Percentiles rank a stretch among this genome's conserved stretches.
These are phyloP conservation scores for Phymatocera aterrima DNA, from an alignment of 2,888 invertebrate genomes.

Conservation along the genomic window DNA sequence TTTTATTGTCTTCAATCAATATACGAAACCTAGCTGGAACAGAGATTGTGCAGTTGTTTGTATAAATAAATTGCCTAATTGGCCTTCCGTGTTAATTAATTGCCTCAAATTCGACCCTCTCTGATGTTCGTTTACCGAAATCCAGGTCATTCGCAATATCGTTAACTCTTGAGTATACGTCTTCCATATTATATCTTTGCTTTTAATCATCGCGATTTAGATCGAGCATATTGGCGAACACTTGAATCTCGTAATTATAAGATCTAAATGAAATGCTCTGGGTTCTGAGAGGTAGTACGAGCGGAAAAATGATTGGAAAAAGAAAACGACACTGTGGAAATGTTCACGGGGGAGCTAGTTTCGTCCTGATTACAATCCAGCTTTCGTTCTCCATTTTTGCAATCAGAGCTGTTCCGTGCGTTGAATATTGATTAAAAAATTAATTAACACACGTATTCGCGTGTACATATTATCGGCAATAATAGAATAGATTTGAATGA, in stretches of 20 bases:
- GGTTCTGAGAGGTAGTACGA: background rate
- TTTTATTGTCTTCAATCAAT: background rate
- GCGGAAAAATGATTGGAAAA: background rate
- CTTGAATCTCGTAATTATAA: background rate
- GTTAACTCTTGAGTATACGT: constrained; percentile 11
- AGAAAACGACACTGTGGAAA: background rate
- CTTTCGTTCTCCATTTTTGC: too few species aligned
- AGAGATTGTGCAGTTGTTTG: background rate
- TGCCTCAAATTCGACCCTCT: background rate
- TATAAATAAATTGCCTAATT: background rate
- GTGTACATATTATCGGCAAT: background rate
- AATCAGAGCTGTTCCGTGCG: too few species aligned
- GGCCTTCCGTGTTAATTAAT: constrained; percentile 18
- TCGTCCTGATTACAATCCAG: background rate
- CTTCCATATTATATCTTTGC: background rate
- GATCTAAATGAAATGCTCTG: background rate
- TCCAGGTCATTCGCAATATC: background rate
- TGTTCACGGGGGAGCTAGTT: background rate
- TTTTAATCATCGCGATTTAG: background rate
- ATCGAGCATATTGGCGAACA: background rate
- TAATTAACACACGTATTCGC: background rate
- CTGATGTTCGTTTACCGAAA: constrained; percentile 19
- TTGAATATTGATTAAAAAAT: too few species aligned
- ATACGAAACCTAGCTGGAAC: background rate
- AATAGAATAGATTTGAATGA: background rate